phyloP scores from a whole-genome alignment of 2,888 invertebrate genomes.

The Drosophila helvetica region DNA sequence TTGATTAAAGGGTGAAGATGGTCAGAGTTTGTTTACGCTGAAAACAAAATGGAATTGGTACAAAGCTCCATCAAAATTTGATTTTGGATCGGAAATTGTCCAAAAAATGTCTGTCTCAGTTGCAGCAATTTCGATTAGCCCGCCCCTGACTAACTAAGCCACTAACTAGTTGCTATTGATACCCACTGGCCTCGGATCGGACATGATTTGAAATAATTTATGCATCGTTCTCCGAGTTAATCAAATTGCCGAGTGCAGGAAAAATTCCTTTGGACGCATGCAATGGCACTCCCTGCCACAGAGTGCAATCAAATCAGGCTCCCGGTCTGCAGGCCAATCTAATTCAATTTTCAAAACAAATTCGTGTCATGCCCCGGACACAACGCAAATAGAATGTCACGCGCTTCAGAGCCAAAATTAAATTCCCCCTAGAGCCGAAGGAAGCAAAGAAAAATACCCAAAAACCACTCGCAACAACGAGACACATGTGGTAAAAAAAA shows the following conservation, averaged over 20 bases:
- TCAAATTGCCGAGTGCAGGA: conserved; percentile 67
- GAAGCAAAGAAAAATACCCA: conserved; percentile 36
- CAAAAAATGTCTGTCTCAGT: not conserved
- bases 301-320: conserved; percentile 77
- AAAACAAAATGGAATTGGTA: not conserved
- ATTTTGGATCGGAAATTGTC: not conserved
- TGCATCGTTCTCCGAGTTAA: conserved; percentile 64
- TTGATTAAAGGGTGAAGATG: not conserved
- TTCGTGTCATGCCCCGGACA: conserved; percentile 58
- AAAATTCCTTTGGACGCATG: conserved; percentile 59
- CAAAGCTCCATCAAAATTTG: not conserved
- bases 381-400: conserved; percentile 55
- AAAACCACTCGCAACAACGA: not conserved
- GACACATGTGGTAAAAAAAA: conserved; percentile 27
- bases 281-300: conserved; percentile 15
- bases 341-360: conserved; percentile 74
- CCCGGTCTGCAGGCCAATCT: conserved; percentile 68
- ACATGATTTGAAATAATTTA: conserved; percentile 68
- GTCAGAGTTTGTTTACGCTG: not conserved
- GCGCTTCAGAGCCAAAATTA: conserved; percentile 64
- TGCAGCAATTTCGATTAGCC: not conserved
- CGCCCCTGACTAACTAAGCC: conserved; percentile 20
- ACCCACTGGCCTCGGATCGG: conserved; percentile 15
- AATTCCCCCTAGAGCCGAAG: conserved; percentile 29
- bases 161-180: conserved; percentile 35